phyloP scores from a whole-genome alignment of 2,113 vertebrate genomes.

The Carassius auratus region DNA sequence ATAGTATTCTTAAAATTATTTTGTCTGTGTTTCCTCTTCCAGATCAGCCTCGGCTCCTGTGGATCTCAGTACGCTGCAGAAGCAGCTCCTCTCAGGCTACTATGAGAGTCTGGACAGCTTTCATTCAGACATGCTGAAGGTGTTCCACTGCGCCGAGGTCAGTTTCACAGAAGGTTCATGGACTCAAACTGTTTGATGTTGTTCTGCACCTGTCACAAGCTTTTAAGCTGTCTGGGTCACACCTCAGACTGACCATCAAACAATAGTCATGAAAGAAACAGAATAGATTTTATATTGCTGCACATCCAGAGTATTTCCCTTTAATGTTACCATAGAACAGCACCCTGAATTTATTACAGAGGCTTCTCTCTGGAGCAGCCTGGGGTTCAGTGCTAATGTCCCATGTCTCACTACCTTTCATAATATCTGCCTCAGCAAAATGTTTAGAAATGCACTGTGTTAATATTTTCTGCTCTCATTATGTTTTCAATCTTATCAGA shows the following conservation, averaged over 20 bases:
- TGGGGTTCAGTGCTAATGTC: not conserved
- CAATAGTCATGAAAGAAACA: not conserved
- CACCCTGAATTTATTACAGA: not conserved
- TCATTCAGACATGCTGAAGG: constrained; percentile 97
- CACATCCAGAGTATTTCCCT: constrained; percentile 10
- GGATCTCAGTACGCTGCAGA: constrained; percentile 91
- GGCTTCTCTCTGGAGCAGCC: not conserved
- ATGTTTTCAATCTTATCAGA: constrained; percentile 73
- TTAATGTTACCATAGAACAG: not conserved
- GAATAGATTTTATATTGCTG: not conserved
- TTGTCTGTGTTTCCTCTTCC: constrained; percentile 13
- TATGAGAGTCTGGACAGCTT: constrained; percentile 96
- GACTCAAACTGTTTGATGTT: constrained; percentile 16
- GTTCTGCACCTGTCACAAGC: not conserved
- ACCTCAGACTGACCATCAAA: constrained; percentile 14
- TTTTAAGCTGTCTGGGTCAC: not conserved
- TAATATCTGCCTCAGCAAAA: not conserved
- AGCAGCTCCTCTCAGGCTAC: constrained; percentile 91
- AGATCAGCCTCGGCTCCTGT: constrained; percentile 64
- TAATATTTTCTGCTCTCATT: not conserved
- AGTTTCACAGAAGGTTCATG: constrained; percentile 53
- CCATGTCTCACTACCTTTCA: not conserved
- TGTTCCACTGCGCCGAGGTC: constrained; percentile 97
- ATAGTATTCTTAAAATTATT: not conserved
- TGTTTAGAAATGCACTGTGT: constrained; percentile 6